Evolutionary conservation across 2,113 vertebrate species (phyloP), one percentile per base, ranked within the genome.

Genomic region (Cichladusa arquata): DNA sequence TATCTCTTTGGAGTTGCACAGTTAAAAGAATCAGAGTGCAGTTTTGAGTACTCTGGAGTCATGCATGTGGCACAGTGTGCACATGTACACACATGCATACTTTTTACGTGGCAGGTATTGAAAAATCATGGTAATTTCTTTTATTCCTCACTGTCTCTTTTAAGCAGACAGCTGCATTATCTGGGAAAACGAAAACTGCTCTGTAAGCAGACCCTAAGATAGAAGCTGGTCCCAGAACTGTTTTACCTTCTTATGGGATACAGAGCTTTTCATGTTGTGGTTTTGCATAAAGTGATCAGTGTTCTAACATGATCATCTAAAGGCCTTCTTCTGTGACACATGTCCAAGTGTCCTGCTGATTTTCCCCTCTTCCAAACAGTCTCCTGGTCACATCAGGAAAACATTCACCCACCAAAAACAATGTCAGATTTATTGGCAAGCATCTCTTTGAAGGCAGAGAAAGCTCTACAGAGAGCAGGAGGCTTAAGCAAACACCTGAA

Each of bases 41-140:
- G 44, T 70, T 90, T 29, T 62, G 56, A 62, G 40, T 34, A 61
- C 58, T 51, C 28, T 71, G n/a, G 26, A 58, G n/a, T 56, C 29
- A 28, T 11, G 24, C 0, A 0, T 28, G 38, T 7, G 28, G n/a
- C n/a, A 69, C 7, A 12, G 22, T 1, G 0, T 13, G 13, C 10
- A 48, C 34, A 71, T 13, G 17, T 12, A 48, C 34, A 71, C 9
- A 15, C 4, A 17, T 5, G 4, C 33, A 36, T 9, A 19, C 2
- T 44, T 62, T 70, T 70, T 45, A 76, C 56, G 31, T 93, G 38
- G 26, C n/a, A 54, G 26, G n/a, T 77, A 33, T n/a, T 56, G 72
- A 72, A 36, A 81, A 69, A 45, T 36, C 40, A 56, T 1, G 5
- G 26, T 36, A 6, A 5, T 53, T 71, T 44, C n/a, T 65, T 71